A percentile compares a stretch with the other conserved stretches of the same genome.
phyloP scores from a whole-genome alignment of 2,113 vertebrate genomes.

The Menidia beryllina region DNA sequence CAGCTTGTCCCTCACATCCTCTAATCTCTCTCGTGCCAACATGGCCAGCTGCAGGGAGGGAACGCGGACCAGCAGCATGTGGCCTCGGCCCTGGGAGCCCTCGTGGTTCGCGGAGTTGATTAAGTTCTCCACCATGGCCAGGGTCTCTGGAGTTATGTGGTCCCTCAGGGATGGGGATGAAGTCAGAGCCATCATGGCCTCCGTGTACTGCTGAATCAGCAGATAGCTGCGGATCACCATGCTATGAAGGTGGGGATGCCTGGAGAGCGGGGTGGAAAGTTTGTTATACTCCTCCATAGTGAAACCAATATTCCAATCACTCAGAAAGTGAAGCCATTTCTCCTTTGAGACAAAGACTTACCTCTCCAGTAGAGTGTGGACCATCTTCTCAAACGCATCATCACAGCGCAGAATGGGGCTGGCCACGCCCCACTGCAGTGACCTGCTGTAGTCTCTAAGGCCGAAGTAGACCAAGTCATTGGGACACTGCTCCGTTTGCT shows the following conservation, averaged over 20 bases:
- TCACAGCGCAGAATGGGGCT: constrained; percentile 96
- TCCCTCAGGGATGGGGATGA: constrained; percentile 90
- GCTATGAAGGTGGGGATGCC: constrained; percentile 96
- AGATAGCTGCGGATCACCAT: constrained; percentile 99
- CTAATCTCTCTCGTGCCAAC: constrained; percentile 92
- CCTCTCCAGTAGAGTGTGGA: constrained; percentile 93
- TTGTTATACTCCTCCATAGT: background rate
- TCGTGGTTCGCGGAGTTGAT: constrained; percentile 88
- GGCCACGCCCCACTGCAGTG: constrained; percentile 95
- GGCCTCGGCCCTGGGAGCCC: constrained; percentile 86
- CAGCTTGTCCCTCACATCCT: constrained; percentile 93
- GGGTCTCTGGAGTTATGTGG: constrained; percentile 94
- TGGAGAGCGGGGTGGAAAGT: constrained; percentile 50
- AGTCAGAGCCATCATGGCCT: constrained; percentile 96
- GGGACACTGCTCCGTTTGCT: constrained; percentile 84
- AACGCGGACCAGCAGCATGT: constrained; percentile 96
- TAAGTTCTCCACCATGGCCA: constrained; percentile 95
- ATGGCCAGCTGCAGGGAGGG: constrained; percentile 96
- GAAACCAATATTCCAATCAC: background rate
- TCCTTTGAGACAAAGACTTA: constrained; percentile 64
- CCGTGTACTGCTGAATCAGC: constrained; percentile 97
- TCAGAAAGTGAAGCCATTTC: background rate
- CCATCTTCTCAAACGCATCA: constrained; percentile 98
- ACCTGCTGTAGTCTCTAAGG: constrained; percentile 93
- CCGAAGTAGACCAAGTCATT: constrained; percentile 93